phyloP scores from a whole-genome alignment of 2,888 invertebrate genomes.

The Drosophila anomelani region DNA sequence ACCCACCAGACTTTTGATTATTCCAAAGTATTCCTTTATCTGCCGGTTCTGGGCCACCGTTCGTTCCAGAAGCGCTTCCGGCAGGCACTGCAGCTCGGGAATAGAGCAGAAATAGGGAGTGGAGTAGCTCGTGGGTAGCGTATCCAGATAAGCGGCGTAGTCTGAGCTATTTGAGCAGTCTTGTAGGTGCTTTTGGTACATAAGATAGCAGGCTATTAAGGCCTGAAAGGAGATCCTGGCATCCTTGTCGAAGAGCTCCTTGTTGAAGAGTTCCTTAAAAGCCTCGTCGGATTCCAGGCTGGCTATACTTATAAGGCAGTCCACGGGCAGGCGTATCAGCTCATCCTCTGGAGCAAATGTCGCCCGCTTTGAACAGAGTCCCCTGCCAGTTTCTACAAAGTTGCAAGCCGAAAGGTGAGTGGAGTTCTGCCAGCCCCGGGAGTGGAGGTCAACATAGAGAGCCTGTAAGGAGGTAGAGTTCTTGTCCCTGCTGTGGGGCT shows the following conservation, averaged over 20 bases:
- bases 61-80: constrained; percentile 86
- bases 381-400: constrained; percentile 90
- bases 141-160: constrained; percentile 89
- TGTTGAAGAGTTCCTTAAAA: constrained; percentile 86
- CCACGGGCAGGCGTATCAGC: constrained; percentile 87
- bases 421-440: constrained; percentile 86
- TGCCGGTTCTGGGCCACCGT: constrained; percentile 86
- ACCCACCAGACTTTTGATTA: constrained; percentile 54
- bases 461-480: constrained; percentile 36
- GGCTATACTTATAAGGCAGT: constrained; percentile 87
- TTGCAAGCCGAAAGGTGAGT: constrained; percentile 86
- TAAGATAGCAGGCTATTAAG: constrained; percentile 90
- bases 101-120: constrained; percentile 89
- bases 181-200: constrained; percentile 87
- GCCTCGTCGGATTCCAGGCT: constrained; percentile 86
- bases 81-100: constrained; percentile 86
- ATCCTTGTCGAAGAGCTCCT: constrained; percentile 63
- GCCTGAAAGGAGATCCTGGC: constrained; percentile 88
- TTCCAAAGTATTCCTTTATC: constrained; percentile 82
- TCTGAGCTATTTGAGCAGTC: constrained; percentile 83
- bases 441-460: constrained; percentile 68
- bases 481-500: constrained; percentile 40
- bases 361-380: constrained; percentile 87
- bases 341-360: constrained; percentile 86
- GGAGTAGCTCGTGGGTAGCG: constrained; percentile 88